A percentile compares a stretch with the other conserved stretches of the same genome.
phyloP scores from a whole-genome alignment of 2,888 invertebrate species.

The Graphium colonna region DNA sequence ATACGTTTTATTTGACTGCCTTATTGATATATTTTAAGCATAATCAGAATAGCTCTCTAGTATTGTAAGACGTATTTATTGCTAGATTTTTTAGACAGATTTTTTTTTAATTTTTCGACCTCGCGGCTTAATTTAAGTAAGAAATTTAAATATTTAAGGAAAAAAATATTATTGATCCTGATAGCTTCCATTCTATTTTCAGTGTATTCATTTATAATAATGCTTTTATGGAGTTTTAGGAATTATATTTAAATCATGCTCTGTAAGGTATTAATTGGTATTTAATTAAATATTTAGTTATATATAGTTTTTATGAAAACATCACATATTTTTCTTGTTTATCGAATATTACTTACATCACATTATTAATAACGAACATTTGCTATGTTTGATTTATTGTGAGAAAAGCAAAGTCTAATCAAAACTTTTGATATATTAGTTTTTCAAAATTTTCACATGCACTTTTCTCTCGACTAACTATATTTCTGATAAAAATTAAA shows the following conservation, averaged over 20 bases:
- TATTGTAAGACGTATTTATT: conserved; percentile 60
- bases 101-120: conserved; percentile 22
- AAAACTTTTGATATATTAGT: too few species aligned
- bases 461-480: too few species aligned
- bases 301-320: not conserved
- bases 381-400: too few species aligned
- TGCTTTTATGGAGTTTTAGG: not conserved
- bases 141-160: conserved; percentile 9
- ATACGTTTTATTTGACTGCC: conserved; percentile 32
- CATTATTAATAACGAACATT: too few species aligned
- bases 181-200: not conserved
- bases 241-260: not conserved
- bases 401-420: too few species aligned
- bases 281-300: not conserved
- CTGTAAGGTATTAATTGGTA: conserved; percentile 1
- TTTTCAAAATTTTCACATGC: too few species aligned
- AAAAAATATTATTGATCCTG: conserved; percentile 7
- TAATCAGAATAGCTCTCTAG: conserved; percentile 56
- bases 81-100: conserved; percentile 28
- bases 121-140: conserved; percentile 27
- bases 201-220: not conserved
- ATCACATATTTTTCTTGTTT: not conserved
- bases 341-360: too few species aligned
- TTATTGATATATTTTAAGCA: conserved; percentile 31
- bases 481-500: too few species aligned